These are phyloP conservation scores for Mechanitis messenoides DNA, from an alignment of 2,888 invertebrate genomes.

Conservation along the genomic window DNA sequence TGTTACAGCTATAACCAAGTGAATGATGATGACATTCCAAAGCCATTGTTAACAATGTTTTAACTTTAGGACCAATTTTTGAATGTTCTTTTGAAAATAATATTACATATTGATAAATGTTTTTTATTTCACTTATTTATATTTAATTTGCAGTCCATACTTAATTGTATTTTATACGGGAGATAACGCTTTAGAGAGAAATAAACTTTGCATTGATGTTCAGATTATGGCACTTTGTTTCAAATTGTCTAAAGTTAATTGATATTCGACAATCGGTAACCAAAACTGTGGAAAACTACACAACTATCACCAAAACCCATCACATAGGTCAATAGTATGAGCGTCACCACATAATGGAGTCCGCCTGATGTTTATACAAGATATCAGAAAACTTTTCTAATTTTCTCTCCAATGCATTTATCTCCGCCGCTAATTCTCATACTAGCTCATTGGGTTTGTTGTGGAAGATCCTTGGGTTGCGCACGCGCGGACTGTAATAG, in stretches of 20 bases:
- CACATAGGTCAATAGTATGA: conserved; percentile 1
- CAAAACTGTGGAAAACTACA: too few species aligned
- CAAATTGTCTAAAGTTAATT: too few species aligned
- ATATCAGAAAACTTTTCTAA: conserved; percentile 71
- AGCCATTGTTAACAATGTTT: conserved; percentile 76
- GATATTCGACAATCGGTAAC: too few species aligned
- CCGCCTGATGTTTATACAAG: conserved; percentile 73
- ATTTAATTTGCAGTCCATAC: neutral
- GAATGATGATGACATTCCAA: conserved; percentile 73
- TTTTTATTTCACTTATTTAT: conserved; percentile 30
- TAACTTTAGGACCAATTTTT: conserved; percentile 77
- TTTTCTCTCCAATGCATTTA: conserved; percentile 72
- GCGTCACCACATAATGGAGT: conserved; percentile 78
- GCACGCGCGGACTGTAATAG: conserved; percentile 67
- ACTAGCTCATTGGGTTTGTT: conserved; percentile 70
- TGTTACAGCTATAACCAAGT: conserved; percentile 54
- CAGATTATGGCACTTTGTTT: too few species aligned
- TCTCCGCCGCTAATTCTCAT: conserved; percentile 76
- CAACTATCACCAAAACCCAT: too few species aligned
- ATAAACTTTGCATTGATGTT: conserved; percentile 1
- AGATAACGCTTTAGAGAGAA: conserved; percentile 10
- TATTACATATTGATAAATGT: conserved; percentile 71
- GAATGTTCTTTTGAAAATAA: conserved; percentile 76
- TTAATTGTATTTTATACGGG: neutral
- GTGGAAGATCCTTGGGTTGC: conserved; percentile 66